Percentiles rank a stretch among this genome's conserved stretches.
Evolutionary conservation across 2,113 vertebrate species (phyloP).

Genomic region (Talpa occidentalis): DNA sequence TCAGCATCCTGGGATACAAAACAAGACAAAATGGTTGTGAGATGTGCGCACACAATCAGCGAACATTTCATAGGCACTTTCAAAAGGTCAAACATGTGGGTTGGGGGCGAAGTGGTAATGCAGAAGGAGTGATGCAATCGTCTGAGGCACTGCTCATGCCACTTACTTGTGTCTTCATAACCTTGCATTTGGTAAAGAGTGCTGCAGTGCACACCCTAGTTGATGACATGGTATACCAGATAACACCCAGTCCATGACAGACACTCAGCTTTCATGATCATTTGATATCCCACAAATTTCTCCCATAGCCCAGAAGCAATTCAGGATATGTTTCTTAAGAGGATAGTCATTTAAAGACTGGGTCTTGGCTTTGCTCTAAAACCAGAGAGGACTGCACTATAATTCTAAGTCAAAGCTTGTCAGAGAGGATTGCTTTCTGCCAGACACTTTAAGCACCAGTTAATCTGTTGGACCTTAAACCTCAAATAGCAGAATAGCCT

Average conservation of each 20-base stretch:
- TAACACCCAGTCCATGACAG: background rate
- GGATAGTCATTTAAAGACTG: background rate
- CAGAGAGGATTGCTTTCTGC: background rate
- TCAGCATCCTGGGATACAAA: background rate
- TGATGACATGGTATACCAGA: background rate
- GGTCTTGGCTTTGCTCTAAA: background rate
- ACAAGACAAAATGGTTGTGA: background rate
- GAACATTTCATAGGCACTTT: background rate
- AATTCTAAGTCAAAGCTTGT: background rate
- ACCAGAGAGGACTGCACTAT: background rate
- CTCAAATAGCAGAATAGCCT: background rate
- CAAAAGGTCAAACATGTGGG: background rate
- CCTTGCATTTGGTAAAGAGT: background rate
- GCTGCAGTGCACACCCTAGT: background rate
- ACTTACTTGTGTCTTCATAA: background rate
- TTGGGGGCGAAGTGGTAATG: background rate
- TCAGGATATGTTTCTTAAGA: conserved; percentile 14
- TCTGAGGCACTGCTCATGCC: background rate
- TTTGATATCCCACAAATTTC: background rate
- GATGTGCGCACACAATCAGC: background rate
- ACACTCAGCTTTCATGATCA: background rate
- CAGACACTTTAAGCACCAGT: background rate
- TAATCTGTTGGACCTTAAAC: background rate
- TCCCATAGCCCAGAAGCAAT: background rate
- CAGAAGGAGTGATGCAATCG: background rate